These are phyloP conservation scores for Acutogordius australiensis DNA, from an alignment of 2,888 invertebrate genomes.

Conservation along the genomic window DNA sequence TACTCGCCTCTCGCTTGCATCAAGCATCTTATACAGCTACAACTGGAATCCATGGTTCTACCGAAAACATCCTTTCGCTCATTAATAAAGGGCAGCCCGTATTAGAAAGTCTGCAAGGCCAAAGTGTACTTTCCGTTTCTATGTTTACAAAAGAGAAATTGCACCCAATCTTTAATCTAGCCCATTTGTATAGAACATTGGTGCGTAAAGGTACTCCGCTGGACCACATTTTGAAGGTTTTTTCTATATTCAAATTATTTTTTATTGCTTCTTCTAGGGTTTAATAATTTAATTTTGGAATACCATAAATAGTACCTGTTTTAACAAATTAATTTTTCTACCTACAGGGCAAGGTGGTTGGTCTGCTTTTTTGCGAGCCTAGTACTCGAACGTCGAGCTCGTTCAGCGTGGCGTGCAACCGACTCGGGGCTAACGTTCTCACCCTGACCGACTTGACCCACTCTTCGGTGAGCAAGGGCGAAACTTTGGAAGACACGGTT, in stretches of 20 bases:
- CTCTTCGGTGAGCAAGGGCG: conserved; percentile 83
- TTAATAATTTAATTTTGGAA: too few relatives aligned
- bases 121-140: conserved; percentile 52
- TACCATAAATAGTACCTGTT: too few relatives aligned
- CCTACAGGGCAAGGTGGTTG: conserved; percentile 63
- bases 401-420: conserved; percentile 79
- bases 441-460: conserved; percentile 27
- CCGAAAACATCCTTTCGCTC: not conserved
- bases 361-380: conserved; percentile 81
- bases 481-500: conserved; percentile 44
- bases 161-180: conserved; percentile 70
- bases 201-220: conserved; percentile 51
- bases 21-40: too few relatives aligned
- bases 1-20: too few relatives aligned
- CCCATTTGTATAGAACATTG: conserved; percentile 50
- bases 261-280: too few relatives aligned
- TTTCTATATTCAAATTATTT: not conserved
- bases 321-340: too few relatives aligned
- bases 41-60: too few relatives aligned
- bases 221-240: conserved; percentile 48
- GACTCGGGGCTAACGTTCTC: conserved; percentile 69
- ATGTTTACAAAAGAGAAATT: conserved; percentile 55
- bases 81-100: not conserved
- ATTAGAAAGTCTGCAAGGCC: conserved; percentile 31
- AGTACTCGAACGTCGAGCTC: conserved; percentile 84